phyloP scores from a whole-genome alignment of 2,888 invertebrate species.

The Hololepta plana region DNA sequence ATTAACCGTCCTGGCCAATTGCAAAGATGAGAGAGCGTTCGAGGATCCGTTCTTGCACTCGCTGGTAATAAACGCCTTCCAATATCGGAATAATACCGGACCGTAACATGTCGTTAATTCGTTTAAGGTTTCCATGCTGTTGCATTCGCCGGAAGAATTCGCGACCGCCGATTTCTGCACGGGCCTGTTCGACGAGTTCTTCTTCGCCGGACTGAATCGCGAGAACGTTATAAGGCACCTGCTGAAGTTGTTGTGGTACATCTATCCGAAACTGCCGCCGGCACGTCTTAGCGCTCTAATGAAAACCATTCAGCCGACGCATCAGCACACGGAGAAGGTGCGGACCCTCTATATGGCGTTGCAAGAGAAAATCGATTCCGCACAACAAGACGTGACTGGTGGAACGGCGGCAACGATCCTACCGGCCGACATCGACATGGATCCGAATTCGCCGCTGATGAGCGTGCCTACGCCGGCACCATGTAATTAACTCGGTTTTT shows the following conservation, averaged over 20 bases:
- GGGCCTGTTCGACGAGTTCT: slow-evolving; percentile 88
- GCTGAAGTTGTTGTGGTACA: slow-evolving; percentile 78
- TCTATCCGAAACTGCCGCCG: slow-evolving; percentile 68
- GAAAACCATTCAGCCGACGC: slow-evolving; percentile 57
- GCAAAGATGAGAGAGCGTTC: slow-evolving; percentile 81
- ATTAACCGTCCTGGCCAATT: slow-evolving; percentile 76
- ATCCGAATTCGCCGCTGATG: slow-evolving; percentile 68
- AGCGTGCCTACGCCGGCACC: slow-evolving; percentile 71
- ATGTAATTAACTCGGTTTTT: no score
- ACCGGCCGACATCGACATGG: slow-evolving; percentile 43
- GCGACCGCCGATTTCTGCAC: slow-evolving; percentile 88
- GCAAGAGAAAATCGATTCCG: slow-evolving; percentile 58
- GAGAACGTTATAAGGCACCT: slow-evolving; percentile 88
- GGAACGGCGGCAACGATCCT: slow-evolving; percentile 36
- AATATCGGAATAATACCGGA: neutral
- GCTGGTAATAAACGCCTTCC: slow-evolving; percentile 37
- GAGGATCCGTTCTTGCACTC: slow-evolving; percentile 93
- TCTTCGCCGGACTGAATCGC: slow-evolving; percentile 72
- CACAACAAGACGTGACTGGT: no score
- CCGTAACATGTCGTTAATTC: slow-evolving; percentile 5
- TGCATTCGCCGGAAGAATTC: slow-evolving; percentile 84
- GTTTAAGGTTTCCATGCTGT: slow-evolving; percentile 48
- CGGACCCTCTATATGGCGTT: slow-evolving; percentile 61
- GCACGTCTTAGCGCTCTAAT: slow-evolving; percentile 62
- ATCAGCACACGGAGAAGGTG: slow-evolving; percentile 66